Base-by-base conservation (phyloP, 1,140 invertebrate genomes). In the Hetaerina americana region DNA sequence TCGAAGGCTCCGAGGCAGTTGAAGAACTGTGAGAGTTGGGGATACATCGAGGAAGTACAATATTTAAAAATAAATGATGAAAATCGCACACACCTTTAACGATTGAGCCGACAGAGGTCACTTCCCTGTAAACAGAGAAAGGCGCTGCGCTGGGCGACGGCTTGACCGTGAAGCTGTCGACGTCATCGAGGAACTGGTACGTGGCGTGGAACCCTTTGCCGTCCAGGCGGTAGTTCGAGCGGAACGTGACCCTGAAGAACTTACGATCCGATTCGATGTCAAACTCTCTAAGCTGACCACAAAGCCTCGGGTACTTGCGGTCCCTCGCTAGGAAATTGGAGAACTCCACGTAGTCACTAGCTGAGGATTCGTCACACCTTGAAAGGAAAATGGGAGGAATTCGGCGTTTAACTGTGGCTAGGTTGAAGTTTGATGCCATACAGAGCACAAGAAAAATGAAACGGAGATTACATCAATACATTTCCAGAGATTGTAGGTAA, bases 221-320 rank as follows among this genome's bases (percentile, higher is more conserved):
- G 78, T 98, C 96, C 72, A 96, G 89, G 68, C 93, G 86, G 78
- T 95, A 92, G 80, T 98, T 98, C 5, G 95, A 95, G 76, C 91
- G 86, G 82, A 98, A 97, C 5, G 94, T 94, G 15, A 98, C 92
- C 75, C 95, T 87, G 81, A 97, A 98, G 83, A 97, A 98, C 75
- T 91, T 90, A 66, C 90, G 86, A 78, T 97, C 95, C 15, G 95
- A 97, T 74, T 89, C 88, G 40, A 96, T 87, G 76, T 89, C 87
- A 77, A 92, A 91, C 76, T 90, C 75, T 22, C 74, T 74, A 22
- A 88, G 81, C 77, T 90, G 89, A 10, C 95, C 95, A 80, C 96
- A 98, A 78, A 93, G 90, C 77, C 92, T 85, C 24, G 86, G 85
- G 79, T 92, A 93, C 80, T 94, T 95, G 76, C 91, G 85, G 82